These are phyloP conservation scores for Agapornis canus DNA, from an alignment of 2,797 vertebrate genomes.

Conservation along the genomic window DNA sequence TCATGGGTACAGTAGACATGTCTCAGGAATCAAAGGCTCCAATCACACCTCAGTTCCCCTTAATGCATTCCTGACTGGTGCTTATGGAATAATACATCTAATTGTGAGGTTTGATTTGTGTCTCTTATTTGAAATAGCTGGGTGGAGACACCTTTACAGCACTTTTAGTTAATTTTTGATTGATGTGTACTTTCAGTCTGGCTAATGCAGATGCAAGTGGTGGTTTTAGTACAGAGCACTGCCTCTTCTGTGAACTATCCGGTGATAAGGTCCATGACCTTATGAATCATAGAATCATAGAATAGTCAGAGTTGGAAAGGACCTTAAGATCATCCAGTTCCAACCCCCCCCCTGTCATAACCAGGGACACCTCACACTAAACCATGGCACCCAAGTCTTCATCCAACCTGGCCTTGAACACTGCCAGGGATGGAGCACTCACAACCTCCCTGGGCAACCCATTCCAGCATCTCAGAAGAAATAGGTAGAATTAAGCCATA, in stretches of 20 bases:
- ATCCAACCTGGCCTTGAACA: too few species aligned
- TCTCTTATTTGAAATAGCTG: neutral
- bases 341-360: too few species aligned
- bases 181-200: neutral
- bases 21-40: neutral
- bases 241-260: neutral
- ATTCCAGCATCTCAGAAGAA: neutral
- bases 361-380: too few species aligned
- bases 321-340: too few species aligned
- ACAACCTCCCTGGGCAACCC: too few species aligned
- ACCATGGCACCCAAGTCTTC: too few species aligned
- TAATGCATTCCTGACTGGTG: neutral
- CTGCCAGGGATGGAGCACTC: too few species aligned
- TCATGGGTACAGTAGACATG: neutral
- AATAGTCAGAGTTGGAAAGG: too few species aligned
- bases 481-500: neutral
- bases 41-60: fast-evolving
- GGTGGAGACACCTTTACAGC: neutral
- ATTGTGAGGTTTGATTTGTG: neutral
- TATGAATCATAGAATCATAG: too few species aligned
- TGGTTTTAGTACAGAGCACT: neutral
- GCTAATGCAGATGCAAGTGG: neutral
- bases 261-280: neutral
- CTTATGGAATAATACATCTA: neutral
- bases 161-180: neutral